These are phyloP conservation scores for Calidris pygmaea DNA, from an alignment of 2,113 vertebrate genomes.

Conservation along the genomic window DNA sequence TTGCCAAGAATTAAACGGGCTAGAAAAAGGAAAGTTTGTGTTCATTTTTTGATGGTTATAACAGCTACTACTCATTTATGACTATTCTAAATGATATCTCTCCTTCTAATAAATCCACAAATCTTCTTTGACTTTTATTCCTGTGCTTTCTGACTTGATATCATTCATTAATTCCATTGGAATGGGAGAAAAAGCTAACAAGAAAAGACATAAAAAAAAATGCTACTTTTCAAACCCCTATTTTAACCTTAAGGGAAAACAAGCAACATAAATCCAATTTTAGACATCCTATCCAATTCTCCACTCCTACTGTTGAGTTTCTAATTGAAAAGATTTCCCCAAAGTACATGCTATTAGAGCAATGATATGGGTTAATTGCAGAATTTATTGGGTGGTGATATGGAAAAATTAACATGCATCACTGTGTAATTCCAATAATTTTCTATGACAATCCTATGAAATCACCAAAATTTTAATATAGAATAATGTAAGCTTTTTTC, in stretches of 20 bases:
- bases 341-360: constrained; percentile 8
- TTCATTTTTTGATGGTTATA: not conserved
- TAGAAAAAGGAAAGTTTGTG: not conserved
- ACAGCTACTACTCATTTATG: not conserved
- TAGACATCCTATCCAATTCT: not conserved
- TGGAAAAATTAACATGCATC: constrained; percentile 34
- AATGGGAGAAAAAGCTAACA: not conserved
- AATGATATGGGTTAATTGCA: constrained; percentile 48
- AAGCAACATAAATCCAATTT: constrained; percentile 33
- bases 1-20: not conserved
- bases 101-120: not conserved
- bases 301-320: not conserved
- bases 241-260: constrained; percentile 19
- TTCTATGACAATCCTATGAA: constrained; percentile 4
- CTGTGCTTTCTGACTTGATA: not conserved
- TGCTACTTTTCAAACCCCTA: not conserved
- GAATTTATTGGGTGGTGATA: constrained; percentile 15
- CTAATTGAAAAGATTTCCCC: constrained; percentile 60
- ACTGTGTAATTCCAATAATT: constrained; percentile 24
- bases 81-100: not conserved
- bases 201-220: not conserved
- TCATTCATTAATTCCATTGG: not conserved
- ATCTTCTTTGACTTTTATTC: not conserved
- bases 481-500: not conserved
- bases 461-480: not conserved